Percentiles rank a stretch among this genome's conserved stretches.
These are phyloP conservation scores for Drosophila parabipectinata DNA, from an alignment of 1,140 invertebrate genomes.

Conservation along the genomic window DNA sequence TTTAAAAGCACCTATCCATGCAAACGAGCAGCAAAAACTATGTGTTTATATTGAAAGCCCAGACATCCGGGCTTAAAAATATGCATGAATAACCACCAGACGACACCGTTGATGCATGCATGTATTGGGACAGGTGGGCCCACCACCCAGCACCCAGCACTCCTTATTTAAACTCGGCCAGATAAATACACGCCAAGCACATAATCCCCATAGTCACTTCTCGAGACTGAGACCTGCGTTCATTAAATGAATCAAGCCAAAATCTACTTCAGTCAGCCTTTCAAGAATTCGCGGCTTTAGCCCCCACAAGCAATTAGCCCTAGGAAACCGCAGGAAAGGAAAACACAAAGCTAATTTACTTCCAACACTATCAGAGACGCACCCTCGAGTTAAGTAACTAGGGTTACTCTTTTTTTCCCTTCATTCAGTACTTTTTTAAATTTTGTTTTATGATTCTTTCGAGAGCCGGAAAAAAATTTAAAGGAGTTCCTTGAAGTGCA, in stretches of 20 bases:
- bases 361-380: conserved; percentile 39
- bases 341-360: conserved; percentile 72
- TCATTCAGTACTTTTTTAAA: conserved; percentile 25
- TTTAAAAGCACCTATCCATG: conserved; percentile 71
- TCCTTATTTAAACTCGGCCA: neutral
- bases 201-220: neutral
- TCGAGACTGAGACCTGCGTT: conserved; percentile 18
- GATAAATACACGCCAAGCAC: neutral
- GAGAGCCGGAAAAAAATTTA: conserved; percentile 6
- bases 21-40: conserved; percentile 47
- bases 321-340: conserved; percentile 63
- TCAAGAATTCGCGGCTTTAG: conserved; percentile 45
- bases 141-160: too few species aligned
- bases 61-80: conserved; percentile 29
- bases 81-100: conserved; percentile 37
- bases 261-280: conserved; percentile 73
- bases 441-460: conserved; percentile 44
- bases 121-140: neutral
- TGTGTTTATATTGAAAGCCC: conserved; percentile 44
- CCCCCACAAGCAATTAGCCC: conserved; percentile 56
- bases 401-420: conserved; percentile 23
- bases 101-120: conserved; percentile 7
- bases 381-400: conserved; percentile 53
- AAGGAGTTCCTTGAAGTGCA: conserved; percentile 13
- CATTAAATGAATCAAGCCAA: conserved; percentile 66